Base-by-base conservation (phyloP, 2,888 invertebrate species). In the Stramonita haemastoma region DNA sequence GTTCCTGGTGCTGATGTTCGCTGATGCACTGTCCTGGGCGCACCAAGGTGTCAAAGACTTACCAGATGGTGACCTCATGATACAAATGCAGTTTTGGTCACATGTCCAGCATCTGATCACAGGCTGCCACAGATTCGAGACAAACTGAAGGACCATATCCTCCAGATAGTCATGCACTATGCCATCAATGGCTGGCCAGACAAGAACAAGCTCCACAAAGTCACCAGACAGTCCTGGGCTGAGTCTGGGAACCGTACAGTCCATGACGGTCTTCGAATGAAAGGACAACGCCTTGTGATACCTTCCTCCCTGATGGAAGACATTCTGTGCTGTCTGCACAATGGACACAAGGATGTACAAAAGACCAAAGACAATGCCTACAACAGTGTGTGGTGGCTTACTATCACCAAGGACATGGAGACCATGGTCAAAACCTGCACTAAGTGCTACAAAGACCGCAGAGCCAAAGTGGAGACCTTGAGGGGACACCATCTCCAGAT, bases 41-140 rank as follows among this genome's bases (percentile, higher is more conserved):
- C 83, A 46, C 83, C 26, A 32, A 13, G 36, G 8, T 46, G 83
- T 22, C 83, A 46, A 83, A 46, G 46, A 83, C 83, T 83, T 46
- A 46, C 32, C 83, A 83, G 46, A 34, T 79, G 26, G 85, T 46
- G 26, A 36, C 26, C 66, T 89, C 32, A 79, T 34, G 4, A 15
- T 19, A 34, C 79, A 17, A 60, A 46, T 86, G 86, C 86, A 0
- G 60, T 86, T 60, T 19, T 86, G 29, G 26, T 36, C 0, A 86
- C 86, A n/a, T 19, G 60, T 19, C 86, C 86, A 36, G 86, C 86
- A 8, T 86, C 86, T 19, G 86, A 13, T 29, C 36, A 34, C 26
- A 66, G 86, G 46, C 86, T 86, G 32, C 15, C 17, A 86, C 56
- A 86, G 46, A 86, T 86, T 60, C 57, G 34, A 34, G 36, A 17